Base-by-base conservation (phyloP, 2,888 invertebrate species). In the Acanthosepion lycidas region DNA sequence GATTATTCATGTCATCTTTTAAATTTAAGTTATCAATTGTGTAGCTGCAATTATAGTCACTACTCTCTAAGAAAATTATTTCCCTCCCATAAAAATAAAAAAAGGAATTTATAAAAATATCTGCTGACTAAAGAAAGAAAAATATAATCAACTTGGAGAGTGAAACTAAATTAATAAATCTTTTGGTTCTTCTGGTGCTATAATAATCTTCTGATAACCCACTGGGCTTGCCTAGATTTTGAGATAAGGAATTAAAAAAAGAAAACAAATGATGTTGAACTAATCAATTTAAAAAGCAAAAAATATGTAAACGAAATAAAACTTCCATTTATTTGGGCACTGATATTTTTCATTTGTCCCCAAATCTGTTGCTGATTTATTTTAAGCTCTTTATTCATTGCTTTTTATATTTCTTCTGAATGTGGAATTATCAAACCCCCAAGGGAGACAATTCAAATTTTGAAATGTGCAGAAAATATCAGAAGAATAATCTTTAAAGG, bases 91-190 rank as follows among this genome's bases (percentile, higher is more conserved):
- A 78, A 78, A n/a, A 78, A 33, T 15, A 78, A n/a, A n/a, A 78
- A 15, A 78, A 78, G 15, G 15, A 78, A n/a, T 78, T n/a, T 78
- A 78, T 33, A 78, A 15, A 78, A n/a, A 78, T 78, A 78, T 78
- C 33, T 78, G 78, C 78, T 78, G 78, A 33, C 78, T 78, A 78
- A 78, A 78, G 78, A 78, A 78, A 33, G 18, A 78, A 78, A 78
- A 64, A 64, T 64, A 64, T 64, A 64, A 78, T 78, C 78, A 78
- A n/a, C n/a, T n/a, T 78, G 9, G 18, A 78, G n/a, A 78, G 33
- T 78, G n/a, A 78, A 78, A n/a, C 78, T 78, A 78, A 78, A 78
- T 78, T 78, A 78, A 78, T 78, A 78, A 78, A n/a, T 78, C 78
- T 78, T n/a, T 78, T 78, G n/a, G 78, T 8, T 78, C 8, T 78